Evolutionary conservation across 2,888 invertebrate genomes (phyloP), one percentile per base, ranked within the genome.

Genomic region (Mamestra brassicae): DNA sequence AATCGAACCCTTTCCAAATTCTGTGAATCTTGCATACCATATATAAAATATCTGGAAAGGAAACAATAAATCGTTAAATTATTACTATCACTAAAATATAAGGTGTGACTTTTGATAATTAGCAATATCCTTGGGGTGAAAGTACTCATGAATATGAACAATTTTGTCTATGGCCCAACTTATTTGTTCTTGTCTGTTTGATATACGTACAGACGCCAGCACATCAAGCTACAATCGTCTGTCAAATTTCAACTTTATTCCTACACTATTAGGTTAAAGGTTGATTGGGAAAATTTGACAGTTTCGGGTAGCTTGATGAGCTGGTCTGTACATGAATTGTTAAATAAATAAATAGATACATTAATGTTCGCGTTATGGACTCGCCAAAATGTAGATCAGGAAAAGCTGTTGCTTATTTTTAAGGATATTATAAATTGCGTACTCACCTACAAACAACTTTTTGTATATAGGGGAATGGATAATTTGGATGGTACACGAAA

Each of bases 1-100:
- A 99, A 97, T 86, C 98, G 97, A 83, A 99, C 99, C 92, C 99
- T 97, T 96, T 99, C 99, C 93, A 99, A 97, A 96, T 99, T 98
- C 94, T 99, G 99, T 83, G 98, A 98, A 97, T 99, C 99, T 97
- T 99, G 99, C 97, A 99, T 98, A 90, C 99, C 99, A 96, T 99
- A 99, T 95, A 99, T 98, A 97, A 99, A 99, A 97, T 99, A 99
- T 97, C 97, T 97, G 93, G 38, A 95, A 96, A 75, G 11, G 81
- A 80, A 76, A 11, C 82, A 78, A 78, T 13, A 52, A 3, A 58
- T 42, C 11, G 26, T 66, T 50, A 38, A 38, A 10, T 60, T 60
- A 38, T 58, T 58, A 15, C 1, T 36, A 36, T 36, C 36, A 13
- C 47, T 47, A 47, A 47, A 47, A 15, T 15, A 1, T 3, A 13